Evolutionary conservation across 2,113 vertebrate species (phyloP).

Genomic region (Neopipo cinnamomea): DNA sequence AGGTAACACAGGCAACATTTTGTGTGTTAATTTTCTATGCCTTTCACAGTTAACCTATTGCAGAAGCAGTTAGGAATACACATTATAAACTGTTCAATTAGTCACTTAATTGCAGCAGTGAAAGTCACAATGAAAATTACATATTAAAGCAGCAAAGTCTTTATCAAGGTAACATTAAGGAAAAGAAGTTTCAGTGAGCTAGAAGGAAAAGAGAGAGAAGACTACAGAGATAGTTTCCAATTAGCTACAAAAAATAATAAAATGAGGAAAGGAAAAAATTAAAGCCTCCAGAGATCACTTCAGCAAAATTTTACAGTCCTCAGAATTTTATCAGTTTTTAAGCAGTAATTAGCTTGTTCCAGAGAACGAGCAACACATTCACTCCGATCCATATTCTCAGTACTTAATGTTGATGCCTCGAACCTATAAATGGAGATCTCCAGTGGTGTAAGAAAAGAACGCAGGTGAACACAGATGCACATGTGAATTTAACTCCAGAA

Average conservation of each 20-base stretch:
- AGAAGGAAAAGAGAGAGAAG: background rate
- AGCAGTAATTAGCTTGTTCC: background rate
- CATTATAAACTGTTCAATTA: constrained; percentile 56
- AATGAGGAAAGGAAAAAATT: background rate
- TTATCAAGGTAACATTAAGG: background rate
- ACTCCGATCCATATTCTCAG: background rate
- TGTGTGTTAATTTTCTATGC: background rate
- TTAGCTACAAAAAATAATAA: background rate
- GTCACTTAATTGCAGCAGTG: constrained; percentile 46
- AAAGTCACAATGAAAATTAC: constrained; percentile 52
- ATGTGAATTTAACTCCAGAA: background rate
- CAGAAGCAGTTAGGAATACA: constrained; percentile 34
- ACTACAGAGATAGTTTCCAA: background rate
- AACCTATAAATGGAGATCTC: background rate
- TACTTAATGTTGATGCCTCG: too few species aligned
- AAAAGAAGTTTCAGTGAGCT: background rate
- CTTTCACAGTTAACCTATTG: constrained; percentile 32
- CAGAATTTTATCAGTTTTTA: background rate
- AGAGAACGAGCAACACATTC: background rate
- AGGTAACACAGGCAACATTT: background rate
- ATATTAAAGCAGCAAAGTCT: background rate
- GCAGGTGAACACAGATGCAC: background rate
- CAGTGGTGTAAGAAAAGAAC: background rate
- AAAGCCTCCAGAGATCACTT: background rate
- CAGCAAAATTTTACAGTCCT: background rate